Evolutionary conservation across 2,113 vertebrate genomes (phyloP).

Genomic region (Progne subis): DNA sequence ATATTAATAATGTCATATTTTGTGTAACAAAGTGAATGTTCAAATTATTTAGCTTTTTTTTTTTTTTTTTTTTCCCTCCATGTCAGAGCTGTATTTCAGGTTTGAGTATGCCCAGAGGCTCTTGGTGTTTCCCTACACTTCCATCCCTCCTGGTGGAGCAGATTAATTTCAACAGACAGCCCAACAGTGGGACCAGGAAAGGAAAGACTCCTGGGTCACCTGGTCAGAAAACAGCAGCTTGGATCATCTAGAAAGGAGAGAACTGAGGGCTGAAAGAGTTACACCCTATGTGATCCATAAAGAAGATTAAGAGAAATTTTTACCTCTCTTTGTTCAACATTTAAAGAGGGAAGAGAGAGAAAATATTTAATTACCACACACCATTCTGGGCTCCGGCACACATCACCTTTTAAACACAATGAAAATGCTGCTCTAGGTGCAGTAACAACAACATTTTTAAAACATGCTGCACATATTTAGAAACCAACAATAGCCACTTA

Average conservation of each 20-base stretch:
- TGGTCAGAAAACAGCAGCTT: background rate
- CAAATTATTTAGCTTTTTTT: background rate
- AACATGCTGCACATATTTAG: background rate
- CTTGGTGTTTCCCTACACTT: background rate
- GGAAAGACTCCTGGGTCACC: background rate
- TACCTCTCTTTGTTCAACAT: background rate
- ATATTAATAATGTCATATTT: background rate
- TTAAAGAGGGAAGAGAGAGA: background rate
- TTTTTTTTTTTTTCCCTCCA: background rate
- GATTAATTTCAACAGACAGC: background rate
- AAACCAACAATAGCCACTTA: background rate
- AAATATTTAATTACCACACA: background rate
- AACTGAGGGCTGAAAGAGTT: rapidly evolving
- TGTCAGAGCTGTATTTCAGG: background rate
- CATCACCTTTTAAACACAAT: background rate
- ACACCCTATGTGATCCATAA: rapidly evolving
- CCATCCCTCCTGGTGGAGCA: background rate
- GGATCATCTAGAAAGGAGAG: background rate
- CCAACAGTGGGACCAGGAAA: background rate
- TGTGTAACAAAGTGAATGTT: background rate
- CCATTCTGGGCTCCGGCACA: background rate
- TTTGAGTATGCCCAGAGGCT: background rate
- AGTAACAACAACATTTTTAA: background rate
- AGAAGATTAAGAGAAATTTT: background rate
- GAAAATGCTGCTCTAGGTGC: background rate